Evolutionary conservation across 2,888 invertebrate genomes (phyloP).

Genomic region (Anoplius nigerrimus): DNA sequence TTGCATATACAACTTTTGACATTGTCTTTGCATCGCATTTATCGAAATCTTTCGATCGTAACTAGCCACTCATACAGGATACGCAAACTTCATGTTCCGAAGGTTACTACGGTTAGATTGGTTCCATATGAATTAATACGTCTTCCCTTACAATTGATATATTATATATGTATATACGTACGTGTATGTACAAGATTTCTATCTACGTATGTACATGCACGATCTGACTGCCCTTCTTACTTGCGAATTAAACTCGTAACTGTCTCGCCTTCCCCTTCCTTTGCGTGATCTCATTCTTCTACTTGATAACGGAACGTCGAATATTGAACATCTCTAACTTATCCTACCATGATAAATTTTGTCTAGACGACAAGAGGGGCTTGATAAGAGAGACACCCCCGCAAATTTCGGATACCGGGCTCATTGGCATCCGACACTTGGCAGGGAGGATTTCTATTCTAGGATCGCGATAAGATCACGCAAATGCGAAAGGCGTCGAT

Average conservation of each 20-base stretch:
- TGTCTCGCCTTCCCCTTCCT: too few species aligned
- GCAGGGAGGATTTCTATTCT: not conserved
- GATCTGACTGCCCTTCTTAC: too few species aligned
- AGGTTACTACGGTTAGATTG: slow-evolving; percentile 38
- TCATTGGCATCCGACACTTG: slow-evolving; percentile 31
- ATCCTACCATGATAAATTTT: slow-evolving; percentile 15
- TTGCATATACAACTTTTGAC: slow-evolving; percentile 46
- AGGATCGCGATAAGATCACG: slow-evolving; percentile 12
- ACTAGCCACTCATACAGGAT: not conserved
- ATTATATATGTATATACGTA: too few species aligned
- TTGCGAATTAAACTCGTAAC: too few species aligned
- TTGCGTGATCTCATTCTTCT: too few species aligned
- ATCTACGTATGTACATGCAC: too few species aligned
- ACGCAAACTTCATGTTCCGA: not conserved
- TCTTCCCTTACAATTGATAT: not conserved
- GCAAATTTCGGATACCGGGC: slow-evolving; percentile 32
- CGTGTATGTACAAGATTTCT: too few species aligned
- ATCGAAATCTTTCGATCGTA: slow-evolving; percentile 15
- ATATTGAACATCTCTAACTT: too few species aligned
- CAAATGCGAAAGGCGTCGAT: too few species aligned
- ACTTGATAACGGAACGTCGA: too few species aligned
- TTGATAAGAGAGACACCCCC: not conserved
- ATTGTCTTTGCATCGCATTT: slow-evolving; percentile 47
- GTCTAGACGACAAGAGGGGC: not conserved
- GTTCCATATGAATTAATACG: slow-evolving; percentile 43